These are phyloP conservation scores for Chloroclystis v-ata DNA, from an alignment of 2,888 invertebrate genomes.

Conservation along the genomic window DNA sequence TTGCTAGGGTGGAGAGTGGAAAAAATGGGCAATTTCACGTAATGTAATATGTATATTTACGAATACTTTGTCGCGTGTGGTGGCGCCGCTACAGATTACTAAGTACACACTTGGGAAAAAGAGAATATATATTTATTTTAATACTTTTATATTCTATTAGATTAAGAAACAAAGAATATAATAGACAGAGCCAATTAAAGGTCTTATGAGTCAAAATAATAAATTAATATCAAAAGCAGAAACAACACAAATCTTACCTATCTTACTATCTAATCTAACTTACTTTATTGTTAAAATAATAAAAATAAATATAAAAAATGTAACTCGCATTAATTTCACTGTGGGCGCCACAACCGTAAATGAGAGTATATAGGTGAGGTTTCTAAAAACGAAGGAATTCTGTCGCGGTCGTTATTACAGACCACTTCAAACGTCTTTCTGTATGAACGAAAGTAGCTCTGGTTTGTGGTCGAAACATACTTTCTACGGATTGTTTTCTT, in stretches of 20 bases:
- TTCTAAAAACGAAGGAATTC: constrained; percentile 65
- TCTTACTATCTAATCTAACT: too few species aligned
- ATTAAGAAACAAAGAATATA: too few species aligned
- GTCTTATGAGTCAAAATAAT: too few species aligned
- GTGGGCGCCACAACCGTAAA: background rate
- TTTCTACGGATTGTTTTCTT: constrained; percentile 15
- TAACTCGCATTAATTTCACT: too few species aligned
- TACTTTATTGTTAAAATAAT: background rate
- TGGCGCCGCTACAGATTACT: background rate
- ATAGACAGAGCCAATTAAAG: too few species aligned
- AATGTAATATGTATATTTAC: constrained; percentile 77
- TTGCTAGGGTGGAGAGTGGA: constrained; percentile 79
- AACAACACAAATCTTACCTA: too few species aligned
- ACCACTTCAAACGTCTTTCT: constrained; percentile 72
- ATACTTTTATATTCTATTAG: too few species aligned
- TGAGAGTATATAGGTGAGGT: constrained; percentile 53
- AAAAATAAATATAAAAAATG: too few species aligned
- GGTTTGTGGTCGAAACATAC: constrained; percentile 19
- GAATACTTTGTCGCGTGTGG: background rate
- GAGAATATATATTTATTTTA: too few species aligned
- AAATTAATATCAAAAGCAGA: too few species aligned
- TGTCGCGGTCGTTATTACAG: constrained; percentile 72
- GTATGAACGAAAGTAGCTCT: constrained; percentile 49
- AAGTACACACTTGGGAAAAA: too few species aligned
- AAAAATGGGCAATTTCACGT: constrained; percentile 79